Evolutionary conservation across 2,888 invertebrate species (phyloP).

Genomic region (Drosophila kuntzei): DNA sequence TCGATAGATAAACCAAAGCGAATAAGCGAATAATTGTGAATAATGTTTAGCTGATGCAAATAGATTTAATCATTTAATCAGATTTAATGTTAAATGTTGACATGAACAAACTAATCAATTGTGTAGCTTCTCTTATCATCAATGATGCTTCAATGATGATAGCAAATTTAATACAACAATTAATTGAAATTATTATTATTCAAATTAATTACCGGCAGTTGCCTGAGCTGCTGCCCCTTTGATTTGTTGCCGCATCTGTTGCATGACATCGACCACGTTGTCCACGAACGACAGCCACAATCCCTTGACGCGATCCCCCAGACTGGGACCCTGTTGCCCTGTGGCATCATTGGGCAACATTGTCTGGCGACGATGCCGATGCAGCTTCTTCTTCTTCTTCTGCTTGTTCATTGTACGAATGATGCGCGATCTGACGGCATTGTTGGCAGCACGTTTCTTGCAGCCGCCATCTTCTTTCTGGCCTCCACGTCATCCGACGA

Average conservation of each 20-base stretch:
- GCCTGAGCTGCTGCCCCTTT: conserved; percentile 31
- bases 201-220: conserved; percentile 1
- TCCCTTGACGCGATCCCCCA: conserved; percentile 58
- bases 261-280: conserved; percentile 53
- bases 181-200: not conserved
- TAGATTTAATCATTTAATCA: not conserved
- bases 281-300: conserved; percentile 58
- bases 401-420: conserved; percentile 31
- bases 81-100: not conserved
- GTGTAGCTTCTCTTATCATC: not conserved
- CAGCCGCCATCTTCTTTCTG: conserved; percentile 37
- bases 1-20: not conserved
- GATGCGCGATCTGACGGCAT: conserved; percentile 51
- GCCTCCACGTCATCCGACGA: conserved; percentile 61
- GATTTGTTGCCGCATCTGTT: conserved; percentile 60
- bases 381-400: conserved; percentile 45
- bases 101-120: not conserved
- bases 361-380: conserved; percentile 56
- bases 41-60: not conserved
- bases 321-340: conserved; percentile 1
- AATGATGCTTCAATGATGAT: not conserved
- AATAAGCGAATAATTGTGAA: not conserved
- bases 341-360: not conserved
- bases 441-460: conserved; percentile 50
- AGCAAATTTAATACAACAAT: not conserved